A percentile compares a stretch with the other conserved stretches of the same genome.
Conservation (phyloP, 2,113 vertebrate genomes). For the Lontra canadensis region DNA sequence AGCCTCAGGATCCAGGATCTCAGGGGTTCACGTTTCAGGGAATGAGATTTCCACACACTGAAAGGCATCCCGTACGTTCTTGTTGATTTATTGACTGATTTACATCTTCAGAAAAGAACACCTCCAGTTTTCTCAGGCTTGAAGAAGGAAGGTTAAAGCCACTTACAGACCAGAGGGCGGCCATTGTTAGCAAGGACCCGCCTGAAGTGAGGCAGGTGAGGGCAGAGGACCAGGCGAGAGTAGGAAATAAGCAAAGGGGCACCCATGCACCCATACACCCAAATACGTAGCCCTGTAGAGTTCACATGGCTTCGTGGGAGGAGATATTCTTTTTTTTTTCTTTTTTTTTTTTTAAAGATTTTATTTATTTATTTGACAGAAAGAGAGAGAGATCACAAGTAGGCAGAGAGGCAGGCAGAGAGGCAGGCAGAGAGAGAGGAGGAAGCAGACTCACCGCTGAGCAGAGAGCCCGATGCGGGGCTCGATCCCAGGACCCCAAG, state of each 20-base stretch:
- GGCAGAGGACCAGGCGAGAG: too few species aligned
- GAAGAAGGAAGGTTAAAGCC: not conserved
- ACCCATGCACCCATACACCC: too few species aligned
- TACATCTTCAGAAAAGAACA: not conserved
- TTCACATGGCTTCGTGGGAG: rapidly evolving
- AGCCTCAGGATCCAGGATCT: not conserved
- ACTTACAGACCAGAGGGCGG: not conserved
- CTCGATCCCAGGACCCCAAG: too few species aligned
- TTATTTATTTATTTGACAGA: too few species aligned
- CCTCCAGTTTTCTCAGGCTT: not conserved
- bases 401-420: too few species aligned
- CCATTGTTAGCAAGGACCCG: not conserved
- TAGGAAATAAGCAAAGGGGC: not conserved
- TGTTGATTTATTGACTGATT: not conserved
- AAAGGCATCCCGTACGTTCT: not conserved
- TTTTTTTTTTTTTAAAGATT: too few species aligned
- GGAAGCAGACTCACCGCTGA: too few species aligned
- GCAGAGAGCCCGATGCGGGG: too few species aligned
- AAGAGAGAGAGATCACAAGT: too few species aligned
- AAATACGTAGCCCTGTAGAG: not conserved
- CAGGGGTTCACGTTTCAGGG: not conserved
- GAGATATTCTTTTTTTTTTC: not conserved
- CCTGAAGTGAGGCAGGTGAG: not conserved
- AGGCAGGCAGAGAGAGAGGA: too few species aligned
- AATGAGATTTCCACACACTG: not conserved